phyloP scores from a whole-genome alignment of 2,888 invertebrate species.

The Bellardia pandia region DNA sequence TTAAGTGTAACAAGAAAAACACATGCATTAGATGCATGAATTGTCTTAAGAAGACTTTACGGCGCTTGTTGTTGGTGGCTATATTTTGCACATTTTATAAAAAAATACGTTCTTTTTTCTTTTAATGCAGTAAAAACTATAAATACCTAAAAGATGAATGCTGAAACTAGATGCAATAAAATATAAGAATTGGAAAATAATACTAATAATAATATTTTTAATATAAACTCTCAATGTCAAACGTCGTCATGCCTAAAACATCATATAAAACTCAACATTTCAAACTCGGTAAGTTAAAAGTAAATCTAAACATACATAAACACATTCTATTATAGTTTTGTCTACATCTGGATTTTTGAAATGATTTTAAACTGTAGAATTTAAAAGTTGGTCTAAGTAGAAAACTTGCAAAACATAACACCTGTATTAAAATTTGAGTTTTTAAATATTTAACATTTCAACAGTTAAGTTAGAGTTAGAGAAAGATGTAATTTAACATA shows the following conservation, averaged over 20 bases:
- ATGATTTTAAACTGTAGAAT: no score
- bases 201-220: neutral
- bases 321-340: no score
- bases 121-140: neutral
- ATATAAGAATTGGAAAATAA: slow-evolving; percentile 7
- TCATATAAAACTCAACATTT: slow-evolving; percentile 25
- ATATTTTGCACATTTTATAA: neutral
- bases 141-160: neutral
- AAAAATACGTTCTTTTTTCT: neutral
- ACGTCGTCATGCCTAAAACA: slow-evolving; percentile 52
- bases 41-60: slow-evolving; percentile 51
- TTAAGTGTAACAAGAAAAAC: slow-evolving; percentile 37
- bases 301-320: neutral
- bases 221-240: slow-evolving; percentile 53
- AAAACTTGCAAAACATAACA: no score
- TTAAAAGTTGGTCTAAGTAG: no score
- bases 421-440: no score
- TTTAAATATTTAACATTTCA: no score
- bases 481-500: no score
- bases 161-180: slow-evolving; percentile 1
- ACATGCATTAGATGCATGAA: slow-evolving; percentile 42
- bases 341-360: no score
- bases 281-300: slow-evolving; percentile 54
- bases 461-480: no score
- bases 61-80: slow-evolving; percentile 46